These are phyloP conservation scores for Drosophila neonasuta DNA, from an alignment of 2,888 invertebrate species.

Conservation along the genomic window DNA sequence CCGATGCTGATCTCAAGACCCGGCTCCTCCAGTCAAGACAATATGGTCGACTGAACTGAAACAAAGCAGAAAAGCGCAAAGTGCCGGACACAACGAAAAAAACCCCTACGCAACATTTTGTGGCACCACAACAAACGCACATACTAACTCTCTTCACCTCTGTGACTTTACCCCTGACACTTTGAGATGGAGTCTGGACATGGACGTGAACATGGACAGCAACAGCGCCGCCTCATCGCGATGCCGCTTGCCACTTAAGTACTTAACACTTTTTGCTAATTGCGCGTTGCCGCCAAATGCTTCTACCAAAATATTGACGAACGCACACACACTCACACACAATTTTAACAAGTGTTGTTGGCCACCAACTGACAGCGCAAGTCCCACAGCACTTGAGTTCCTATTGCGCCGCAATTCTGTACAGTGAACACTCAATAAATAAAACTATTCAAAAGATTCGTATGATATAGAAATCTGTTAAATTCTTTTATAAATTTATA, in stretches of 20 bases:
- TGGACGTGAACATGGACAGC: conserved; percentile 43
- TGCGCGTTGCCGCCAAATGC: conserved; percentile 68
- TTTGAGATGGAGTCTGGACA: conserved; percentile 10
- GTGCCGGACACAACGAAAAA: conserved; percentile 69
- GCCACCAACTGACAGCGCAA: conserved; percentile 59
- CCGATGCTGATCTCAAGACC: conserved; percentile 57
- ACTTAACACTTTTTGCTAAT: conserved; percentile 79
- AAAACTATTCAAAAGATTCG: neutral
- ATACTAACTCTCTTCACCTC: neutral
- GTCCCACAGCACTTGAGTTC: conserved; percentile 25
- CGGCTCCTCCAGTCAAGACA: conserved; percentile 48
- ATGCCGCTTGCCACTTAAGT: conserved; percentile 73
- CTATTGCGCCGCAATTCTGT: conserved; percentile 50
- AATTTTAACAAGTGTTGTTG: conserved; percentile 63
- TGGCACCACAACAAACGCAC: conserved; percentile 12
- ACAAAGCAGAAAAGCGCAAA: conserved; percentile 77
- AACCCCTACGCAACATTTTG: conserved; percentile 69
- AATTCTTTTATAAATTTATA: neutral
- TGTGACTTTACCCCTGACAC: neutral
- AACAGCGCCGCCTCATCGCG: conserved; percentile 56
- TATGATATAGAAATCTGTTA: no score
- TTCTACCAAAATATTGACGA: conserved; percentile 67
- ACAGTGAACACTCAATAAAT: conserved; percentile 3
- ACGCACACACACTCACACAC: conserved; percentile 22
- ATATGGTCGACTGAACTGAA: conserved; percentile 78